Evolutionary conservation across 2,888 invertebrate genomes (phyloP), one percentile per base, ranked within the genome.

Genomic region (Adineta ricciae): DNA sequence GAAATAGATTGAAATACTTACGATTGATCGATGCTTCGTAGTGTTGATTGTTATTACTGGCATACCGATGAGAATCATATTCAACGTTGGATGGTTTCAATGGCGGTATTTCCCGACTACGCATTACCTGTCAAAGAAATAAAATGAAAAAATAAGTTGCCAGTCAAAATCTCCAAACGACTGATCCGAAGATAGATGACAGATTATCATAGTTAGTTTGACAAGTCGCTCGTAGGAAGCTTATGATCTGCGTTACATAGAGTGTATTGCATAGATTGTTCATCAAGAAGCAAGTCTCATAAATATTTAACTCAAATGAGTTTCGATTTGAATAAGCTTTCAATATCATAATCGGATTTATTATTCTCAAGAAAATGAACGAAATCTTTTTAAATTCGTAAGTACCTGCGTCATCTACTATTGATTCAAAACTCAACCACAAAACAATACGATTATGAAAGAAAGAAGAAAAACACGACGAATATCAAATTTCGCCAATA

Each of bases 51-150:
- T 41, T 64, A 64, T 27, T 78, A 78, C n/a, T 41, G 24, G 78
- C 41, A 41, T 64, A 64, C 32, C 64, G 64, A 64, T 64, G 64
- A 16, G 64, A 64, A 32, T 32, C 64, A 32, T 27, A 27, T 27
- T 78, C 78, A 41, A 5, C n/a, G 41, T 41, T n/a, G 2, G 41
- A 5, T 41, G 41, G 78, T 2, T 41, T 38, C n/a, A 78, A 41
- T 41, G 78, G 78, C 21, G 78, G 78, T 78, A 78, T 78, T 41
- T 78, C 78, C 14, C 78, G 78, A 41, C 78, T 78, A 11, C 78
- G 38, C 78, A 78, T 78, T 5, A 78, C 78, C 78, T 78, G 5
- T 52, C 16, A 64, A 32, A 64, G 4, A 32, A 14, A 16, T 19
- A 14, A 64, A 36, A 16, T 32, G 16, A 27, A 32, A 36, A 64